A percentile compares a stretch with the other conserved stretches of the same genome.
phyloP scores from a whole-genome alignment of 2,113 vertebrate species.

The Clarias batrachus region DNA sequence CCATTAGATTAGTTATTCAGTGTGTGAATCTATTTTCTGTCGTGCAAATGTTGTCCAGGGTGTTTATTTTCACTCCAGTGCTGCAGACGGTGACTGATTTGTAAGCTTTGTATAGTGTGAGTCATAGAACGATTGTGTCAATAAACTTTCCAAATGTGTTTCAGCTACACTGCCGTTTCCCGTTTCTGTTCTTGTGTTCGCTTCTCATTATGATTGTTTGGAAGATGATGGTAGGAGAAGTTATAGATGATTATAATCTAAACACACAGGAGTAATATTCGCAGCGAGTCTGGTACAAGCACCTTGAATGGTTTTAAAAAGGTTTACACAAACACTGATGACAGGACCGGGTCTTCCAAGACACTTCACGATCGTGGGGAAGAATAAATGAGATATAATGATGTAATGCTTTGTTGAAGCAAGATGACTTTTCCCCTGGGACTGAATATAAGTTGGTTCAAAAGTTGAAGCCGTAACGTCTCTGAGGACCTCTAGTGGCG shows the following conservation, averaged over 20 bases:
- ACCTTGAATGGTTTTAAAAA: neutral
- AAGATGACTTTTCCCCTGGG: neutral
- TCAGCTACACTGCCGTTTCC: conserved; percentile 32
- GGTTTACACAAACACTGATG: conserved; percentile 1
- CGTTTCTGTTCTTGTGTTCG: conserved; percentile 9
- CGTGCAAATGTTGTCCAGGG: conserved; percentile 54
- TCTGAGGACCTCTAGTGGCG: neutral
- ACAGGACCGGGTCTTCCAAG: neutral
- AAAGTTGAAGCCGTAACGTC: neutral
- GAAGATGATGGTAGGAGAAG: conserved; percentile 4
- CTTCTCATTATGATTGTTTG: neutral
- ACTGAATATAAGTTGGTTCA: neutral
- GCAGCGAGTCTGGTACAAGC: neutral
- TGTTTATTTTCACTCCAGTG: conserved; percentile 54
- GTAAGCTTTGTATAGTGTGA: conserved; percentile 67
- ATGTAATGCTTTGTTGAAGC: neutral
- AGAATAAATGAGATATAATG: neutral
- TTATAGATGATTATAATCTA: conserved; percentile 22
- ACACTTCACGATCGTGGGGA: neutral
- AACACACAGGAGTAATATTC: conserved; percentile 7
- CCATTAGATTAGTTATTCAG: conserved; percentile 32
- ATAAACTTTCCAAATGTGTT: conserved; percentile 73
- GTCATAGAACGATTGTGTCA: conserved; percentile 70
- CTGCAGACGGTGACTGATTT: conserved; percentile 59
- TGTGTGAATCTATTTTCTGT: conserved; percentile 44